These are phyloP conservation scores for Lithophane leautieri DNA, from an alignment of 2,888 invertebrate species.

Conservation along the genomic window DNA sequence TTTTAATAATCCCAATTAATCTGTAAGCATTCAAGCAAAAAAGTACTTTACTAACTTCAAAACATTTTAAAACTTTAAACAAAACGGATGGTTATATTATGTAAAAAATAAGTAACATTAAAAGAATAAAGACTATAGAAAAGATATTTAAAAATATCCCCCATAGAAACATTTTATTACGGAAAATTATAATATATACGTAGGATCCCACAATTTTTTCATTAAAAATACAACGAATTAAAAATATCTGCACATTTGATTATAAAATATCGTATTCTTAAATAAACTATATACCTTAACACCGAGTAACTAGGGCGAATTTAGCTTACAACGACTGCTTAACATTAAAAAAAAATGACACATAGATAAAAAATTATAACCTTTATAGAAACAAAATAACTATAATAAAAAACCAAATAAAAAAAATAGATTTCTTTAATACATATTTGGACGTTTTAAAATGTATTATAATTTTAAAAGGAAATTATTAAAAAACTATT, in stretches of 20 bases:
- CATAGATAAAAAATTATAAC: constrained; percentile 29
- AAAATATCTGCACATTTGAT: constrained; percentile 36
- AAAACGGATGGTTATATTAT: background rate
- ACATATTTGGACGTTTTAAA: constrained; percentile 9
- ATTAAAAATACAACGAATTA: constrained; percentile 62
- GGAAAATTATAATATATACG: background rate
- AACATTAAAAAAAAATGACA: constrained; percentile 37
- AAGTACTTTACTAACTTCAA: constrained; percentile 1
- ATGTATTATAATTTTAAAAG: background rate
- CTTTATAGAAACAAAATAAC: constrained; percentile 28
- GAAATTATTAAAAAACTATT: constrained; percentile 18
- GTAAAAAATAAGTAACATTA: constrained; percentile 7
- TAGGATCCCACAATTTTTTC: constrained; percentile 10
- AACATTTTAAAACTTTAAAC: background rate
- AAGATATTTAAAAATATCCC: background rate
- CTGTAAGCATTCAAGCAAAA: background rate
- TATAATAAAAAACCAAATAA: constrained; percentile 6
- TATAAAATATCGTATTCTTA: constrained; percentile 45
- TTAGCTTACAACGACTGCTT: constrained; percentile 70
- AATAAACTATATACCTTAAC: constrained; percentile 43
- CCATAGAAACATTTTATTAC: background rate
- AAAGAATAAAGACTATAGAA: constrained; percentile 12
- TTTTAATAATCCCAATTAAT: constrained; percentile 1
- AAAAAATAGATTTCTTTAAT: constrained; percentile 1
- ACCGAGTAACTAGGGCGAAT: constrained; percentile 63